These are phyloP conservation scores for Ennomos quercinarius DNA, from an alignment of 2,888 invertebrate genomes.

Conservation along the genomic window DNA sequence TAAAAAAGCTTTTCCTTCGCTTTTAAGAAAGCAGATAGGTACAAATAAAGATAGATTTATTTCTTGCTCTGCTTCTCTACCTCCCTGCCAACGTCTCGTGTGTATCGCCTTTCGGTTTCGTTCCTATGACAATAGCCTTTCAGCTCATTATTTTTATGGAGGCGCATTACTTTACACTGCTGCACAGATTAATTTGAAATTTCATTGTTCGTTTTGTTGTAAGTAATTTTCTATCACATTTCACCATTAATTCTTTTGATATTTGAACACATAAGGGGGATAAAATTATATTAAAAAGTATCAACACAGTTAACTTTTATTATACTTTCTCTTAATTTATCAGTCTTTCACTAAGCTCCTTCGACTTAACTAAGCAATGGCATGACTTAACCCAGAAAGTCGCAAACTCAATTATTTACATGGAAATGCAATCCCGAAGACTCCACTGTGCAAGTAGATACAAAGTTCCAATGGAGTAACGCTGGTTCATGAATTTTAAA, in stretches of 20 bases:
- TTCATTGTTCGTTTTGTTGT: constrained; percentile 23
- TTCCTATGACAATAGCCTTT: constrained; percentile 51
- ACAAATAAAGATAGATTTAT: constrained; percentile 12
- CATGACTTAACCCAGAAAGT: constrained; percentile 24
- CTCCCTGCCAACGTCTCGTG: constrained; percentile 33
- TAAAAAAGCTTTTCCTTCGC: no score
- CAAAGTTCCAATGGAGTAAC: constrained; percentile 30
- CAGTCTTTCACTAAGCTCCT: constrained; percentile 1
- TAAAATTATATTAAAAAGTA: not conserved
- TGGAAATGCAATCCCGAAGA: constrained; percentile 25
- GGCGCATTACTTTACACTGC: constrained; percentile 34
- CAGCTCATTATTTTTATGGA: constrained; percentile 43
- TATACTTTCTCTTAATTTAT: not conserved
- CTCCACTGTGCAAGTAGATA: constrained; percentile 21
- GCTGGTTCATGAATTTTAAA: constrained; percentile 30
- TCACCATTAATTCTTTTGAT: constrained; percentile 15
- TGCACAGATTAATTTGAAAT: constrained; percentile 37
- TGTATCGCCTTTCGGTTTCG: constrained; percentile 50
- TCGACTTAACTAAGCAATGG: constrained; percentile 14
- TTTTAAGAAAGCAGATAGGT: not conserved
- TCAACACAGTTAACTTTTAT: not conserved
- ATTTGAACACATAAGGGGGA: not conserved
- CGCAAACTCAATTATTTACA: constrained; percentile 31
- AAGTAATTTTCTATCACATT: constrained; percentile 9
- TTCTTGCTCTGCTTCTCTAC: not conserved